Evolutionary conservation across 2,888 invertebrate species (phyloP).

Genomic region (Ceraclea dissimilis): DNA sequence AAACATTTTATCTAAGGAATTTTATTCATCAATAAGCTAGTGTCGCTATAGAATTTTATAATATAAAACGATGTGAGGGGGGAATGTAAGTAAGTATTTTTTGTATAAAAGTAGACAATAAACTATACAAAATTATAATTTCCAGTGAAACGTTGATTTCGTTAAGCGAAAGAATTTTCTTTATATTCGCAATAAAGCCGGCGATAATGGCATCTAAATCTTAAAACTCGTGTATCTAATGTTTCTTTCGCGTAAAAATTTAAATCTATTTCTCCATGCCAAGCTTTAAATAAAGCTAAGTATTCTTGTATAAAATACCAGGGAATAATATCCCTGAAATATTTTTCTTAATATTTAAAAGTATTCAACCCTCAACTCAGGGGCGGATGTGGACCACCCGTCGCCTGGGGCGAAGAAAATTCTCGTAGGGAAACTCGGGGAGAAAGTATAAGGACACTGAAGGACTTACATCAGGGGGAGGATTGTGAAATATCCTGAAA

Average conservation of each 20-base stretch:
- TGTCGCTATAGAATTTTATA: no score
- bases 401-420: neutral
- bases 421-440: conserved; percentile 1
- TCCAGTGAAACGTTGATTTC: conserved; percentile 1
- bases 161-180: neutral
- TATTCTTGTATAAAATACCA: neutral
- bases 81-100: no score
- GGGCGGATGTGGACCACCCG: conserved; percentile 1
- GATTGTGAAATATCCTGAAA: conserved; percentile 6
- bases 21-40: no score
- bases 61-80: no score
- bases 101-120: neutral
- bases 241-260: neutral
- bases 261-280: neutral
- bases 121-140: neutral
- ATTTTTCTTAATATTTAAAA: neutral
- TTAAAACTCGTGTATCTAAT: conserved; percentile 1
- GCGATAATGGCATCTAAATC: conserved; percentile 2
- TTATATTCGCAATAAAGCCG: neutral
- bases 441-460: neutral
- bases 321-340: neutral
- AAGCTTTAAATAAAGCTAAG: neutral
- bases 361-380: neutral
- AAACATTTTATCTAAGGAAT: no score
- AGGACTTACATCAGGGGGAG: conserved; percentile 14